A percentile compares a stretch with the other conserved stretches of the same genome.
Evolutionary conservation across 2,113 vertebrate genomes (phyloP).

Genomic region (Machaerirhynchus nigripectus): DNA sequence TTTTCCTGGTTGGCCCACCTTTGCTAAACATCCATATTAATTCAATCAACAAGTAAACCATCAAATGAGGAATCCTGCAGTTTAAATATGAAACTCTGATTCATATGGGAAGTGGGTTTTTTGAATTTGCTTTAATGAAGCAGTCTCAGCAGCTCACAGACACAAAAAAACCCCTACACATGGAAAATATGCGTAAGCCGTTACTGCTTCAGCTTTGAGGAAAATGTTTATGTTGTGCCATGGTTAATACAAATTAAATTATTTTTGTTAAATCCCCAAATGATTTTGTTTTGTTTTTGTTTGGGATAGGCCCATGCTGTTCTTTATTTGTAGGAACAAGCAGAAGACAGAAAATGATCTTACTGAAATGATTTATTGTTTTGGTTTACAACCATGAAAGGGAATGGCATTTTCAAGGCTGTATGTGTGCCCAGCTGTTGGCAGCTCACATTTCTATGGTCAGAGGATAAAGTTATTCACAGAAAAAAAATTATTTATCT

Average conservation of each 20-base stretch:
- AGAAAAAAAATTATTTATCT: not conserved
- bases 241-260: conserved; percentile 52
- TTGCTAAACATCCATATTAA: not conserved
- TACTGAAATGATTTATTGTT: conserved; percentile 48
- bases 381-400: conserved; percentile 18
- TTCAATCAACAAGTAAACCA: not conserved
- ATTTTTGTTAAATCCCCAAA: conserved; percentile 12
- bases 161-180: not conserved
- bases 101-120: conserved; percentile 48
- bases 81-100: conserved; percentile 44
- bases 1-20: not conserved
- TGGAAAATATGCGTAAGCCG: conserved; percentile 65
- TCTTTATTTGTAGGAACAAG: conserved; percentile 17
- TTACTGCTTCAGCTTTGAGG: conserved; percentile 47
- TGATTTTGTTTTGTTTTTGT: conserved; percentile 19
- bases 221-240: conserved; percentile 45
- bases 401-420: conserved; percentile 4
- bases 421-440: not conserved
- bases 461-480: conserved; percentile 2
- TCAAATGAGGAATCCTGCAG: conserved; percentile 1
- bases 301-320: not conserved
- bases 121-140: conserved; percentile 62
- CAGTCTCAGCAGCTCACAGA: not conserved
- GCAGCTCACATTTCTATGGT: not conserved
- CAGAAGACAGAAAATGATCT: not conserved